Evolutionary conservation across 2,113 vertebrate species (phyloP), one percentile per base, ranked within the genome.

Genomic region (Lepus timidus): DNA sequence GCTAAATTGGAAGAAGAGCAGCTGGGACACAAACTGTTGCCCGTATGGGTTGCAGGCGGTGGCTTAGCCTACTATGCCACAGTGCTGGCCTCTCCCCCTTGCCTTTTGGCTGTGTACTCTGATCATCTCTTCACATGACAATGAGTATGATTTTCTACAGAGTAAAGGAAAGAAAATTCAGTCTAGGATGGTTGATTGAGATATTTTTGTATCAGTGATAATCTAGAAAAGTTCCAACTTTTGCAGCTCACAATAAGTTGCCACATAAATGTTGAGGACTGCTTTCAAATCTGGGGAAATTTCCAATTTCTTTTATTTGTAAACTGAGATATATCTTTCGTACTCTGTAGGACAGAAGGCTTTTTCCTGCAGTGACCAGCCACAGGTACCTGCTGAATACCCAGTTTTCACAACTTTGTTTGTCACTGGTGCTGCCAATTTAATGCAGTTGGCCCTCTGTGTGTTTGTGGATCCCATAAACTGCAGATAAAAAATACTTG

Each of bases 151-250:
- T 89, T 90, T 94, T 79, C 51, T 84, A 4, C 29, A 81, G 75
- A 17, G 31, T 29, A 4, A 67, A 67, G 33, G 74, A 86, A 65
- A 55, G 81, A 89, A 89, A 23, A 44, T 78, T 82, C 23, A 29
- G 25, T 75, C 33, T 70, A 89, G 11, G n/a, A 68, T 25, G 16
- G 58, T 68, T 49, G 55, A 73, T 68, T 22, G 33, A 78, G 67
- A 62, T 95, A 85, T 86, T 16, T 92, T 94, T 70, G 62, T 81
- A 80, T 55, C 84, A 90, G 67, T 64, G 19, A 64, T 74, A 64
- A 88, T 74, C 86, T 79, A 70, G 75, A 64, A 73, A 94, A 85
- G 39, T 76, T 90, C 73, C 23, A 64, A 68, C 39, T 25, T 44
- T 81, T 29, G 29, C 0, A 13, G 55, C 31, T 95, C 17, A 62